Evolutionary conservation across 2,888 invertebrate species (phyloP).

Genomic region (Trissolcus brochymenae): DNA sequence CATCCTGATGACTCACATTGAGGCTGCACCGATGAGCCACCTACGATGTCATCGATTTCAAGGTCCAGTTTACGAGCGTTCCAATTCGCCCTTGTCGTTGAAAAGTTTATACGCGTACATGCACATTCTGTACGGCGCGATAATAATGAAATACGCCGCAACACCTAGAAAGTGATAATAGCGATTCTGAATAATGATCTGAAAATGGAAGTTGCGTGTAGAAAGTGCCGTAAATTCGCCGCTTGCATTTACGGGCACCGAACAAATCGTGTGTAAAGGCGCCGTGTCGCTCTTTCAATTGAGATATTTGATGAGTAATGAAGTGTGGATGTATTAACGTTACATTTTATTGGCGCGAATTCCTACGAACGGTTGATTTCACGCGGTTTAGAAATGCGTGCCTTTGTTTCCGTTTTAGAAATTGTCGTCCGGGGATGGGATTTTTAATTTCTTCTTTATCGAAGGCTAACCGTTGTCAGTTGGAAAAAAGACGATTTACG

Average conservation of each 20-base stretch:
- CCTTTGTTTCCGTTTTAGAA: no score
- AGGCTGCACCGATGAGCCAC: slow-evolving; percentile 61
- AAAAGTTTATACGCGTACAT: slow-evolving; percentile 14
- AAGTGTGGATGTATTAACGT: background rate
- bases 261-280: slow-evolving; percentile 15
- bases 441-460: background rate
- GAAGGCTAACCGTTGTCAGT: background rate
- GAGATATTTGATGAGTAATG: slow-evolving; percentile 16
- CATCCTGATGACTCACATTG: slow-evolving; percentile 58
- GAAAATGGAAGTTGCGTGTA: slow-evolving; percentile 15
- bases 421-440: background rate
- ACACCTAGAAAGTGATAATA: slow-evolving; percentile 27
- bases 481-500: slow-evolving; percentile 5
- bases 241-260: slow-evolving; percentile 15
- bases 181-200: slow-evolving; percentile 21
- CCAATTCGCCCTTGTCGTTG: slow-evolving; percentile 41
- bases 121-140: background rate
- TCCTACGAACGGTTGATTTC: no score
- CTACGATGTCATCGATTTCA: slow-evolving; percentile 62
- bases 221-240: slow-evolving; percentile 33
- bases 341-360: slow-evolving; percentile 4
- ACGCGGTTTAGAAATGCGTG: no score
- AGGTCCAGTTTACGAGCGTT: slow-evolving; percentile 56
- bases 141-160: slow-evolving; percentile 19
- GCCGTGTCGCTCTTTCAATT: slow-evolving; percentile 11